Evolutionary conservation across 2,113 vertebrate species (phyloP).

Genomic region (Phyllostomus hastatus): DNA sequence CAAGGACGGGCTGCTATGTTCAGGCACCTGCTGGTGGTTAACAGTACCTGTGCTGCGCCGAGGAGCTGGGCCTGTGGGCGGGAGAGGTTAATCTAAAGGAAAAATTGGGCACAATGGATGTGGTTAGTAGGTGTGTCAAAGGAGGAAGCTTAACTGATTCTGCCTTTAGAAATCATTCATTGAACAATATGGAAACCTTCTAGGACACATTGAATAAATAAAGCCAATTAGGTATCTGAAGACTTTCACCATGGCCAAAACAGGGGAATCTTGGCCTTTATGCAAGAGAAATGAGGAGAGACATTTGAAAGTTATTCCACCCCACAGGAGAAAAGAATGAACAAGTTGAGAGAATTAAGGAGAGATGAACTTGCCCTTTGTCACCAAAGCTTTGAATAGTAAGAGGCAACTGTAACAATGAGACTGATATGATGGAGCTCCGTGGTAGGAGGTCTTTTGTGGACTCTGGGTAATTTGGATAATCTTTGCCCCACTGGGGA

Average conservation of each 20-base stretch:
- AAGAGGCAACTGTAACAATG: neutral
- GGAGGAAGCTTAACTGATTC: neutral
- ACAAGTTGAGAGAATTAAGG: neutral
- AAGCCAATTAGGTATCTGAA: neutral
- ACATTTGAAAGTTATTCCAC: neutral
- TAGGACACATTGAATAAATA: neutral
- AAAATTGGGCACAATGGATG: neutral
- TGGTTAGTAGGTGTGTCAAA: neutral
- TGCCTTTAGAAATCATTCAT: neutral
- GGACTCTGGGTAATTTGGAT: neutral
- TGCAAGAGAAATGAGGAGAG: neutral
- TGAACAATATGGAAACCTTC: neutral
- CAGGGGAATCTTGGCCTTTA: neutral
- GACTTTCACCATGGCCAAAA: neutral
- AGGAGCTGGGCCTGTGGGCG: neutral
- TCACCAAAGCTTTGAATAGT: neutral
- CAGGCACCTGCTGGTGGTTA: neutral
- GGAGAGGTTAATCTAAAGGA: neutral
- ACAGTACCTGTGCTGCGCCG: neutral
- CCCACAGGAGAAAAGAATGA: neutral
- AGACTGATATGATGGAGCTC: neutral
- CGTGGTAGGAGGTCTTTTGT: neutral
- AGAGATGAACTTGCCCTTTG: neutral
- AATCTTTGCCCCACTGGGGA: neutral
- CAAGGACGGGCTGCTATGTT: neutral